Evolutionary conservation across 2,113 vertebrate genomes (phyloP).

Genomic region (Podiceps cristatus): DNA sequence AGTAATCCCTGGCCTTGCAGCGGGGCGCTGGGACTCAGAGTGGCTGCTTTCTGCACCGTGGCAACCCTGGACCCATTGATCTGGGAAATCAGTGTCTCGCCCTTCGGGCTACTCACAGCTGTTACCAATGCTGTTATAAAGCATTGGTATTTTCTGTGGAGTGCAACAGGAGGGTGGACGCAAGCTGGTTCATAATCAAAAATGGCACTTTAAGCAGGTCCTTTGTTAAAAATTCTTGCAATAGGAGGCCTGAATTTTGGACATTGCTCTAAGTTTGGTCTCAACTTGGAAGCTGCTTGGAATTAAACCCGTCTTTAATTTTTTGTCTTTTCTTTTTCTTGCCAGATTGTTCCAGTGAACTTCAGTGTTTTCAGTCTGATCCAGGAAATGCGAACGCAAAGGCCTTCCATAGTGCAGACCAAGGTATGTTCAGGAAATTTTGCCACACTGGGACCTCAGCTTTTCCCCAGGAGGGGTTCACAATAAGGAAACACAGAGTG

Average conservation of each 20-base stretch:
- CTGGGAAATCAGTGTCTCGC: not conserved
- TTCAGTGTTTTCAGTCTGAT: slow-evolving; percentile 89
- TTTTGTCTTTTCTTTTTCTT: not conserved
- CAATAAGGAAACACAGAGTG: not conserved
- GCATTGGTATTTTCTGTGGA: not conserved
- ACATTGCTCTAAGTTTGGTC: not conserved
- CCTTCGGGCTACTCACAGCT: not conserved
- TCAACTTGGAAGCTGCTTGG: not conserved
- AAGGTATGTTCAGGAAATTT: slow-evolving; percentile 75
- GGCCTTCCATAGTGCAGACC: slow-evolving; percentile 94
- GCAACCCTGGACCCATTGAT: not conserved
- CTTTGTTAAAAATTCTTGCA: not conserved
- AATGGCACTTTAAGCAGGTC: not conserved
- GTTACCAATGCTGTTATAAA: not conserved
- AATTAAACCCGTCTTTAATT: not conserved
- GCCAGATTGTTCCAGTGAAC: slow-evolving; percentile 87
- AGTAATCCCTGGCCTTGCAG: not conserved
- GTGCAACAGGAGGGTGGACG: not conserved
- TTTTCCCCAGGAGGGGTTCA: not conserved
- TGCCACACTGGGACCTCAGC: not conserved
- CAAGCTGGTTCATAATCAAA: not conserved
- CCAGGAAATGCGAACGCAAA: slow-evolving; percentile 92
- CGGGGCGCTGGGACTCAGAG: not conserved
- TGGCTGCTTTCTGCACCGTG: not conserved
- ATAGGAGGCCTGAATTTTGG: not conserved